A percentile compares a stretch with the other conserved stretches of the same genome.
These are phyloP conservation scores for Sebastes cheni DNA, from an alignment of 2,797 vertebrate genomes.

Conservation along the genomic window DNA sequence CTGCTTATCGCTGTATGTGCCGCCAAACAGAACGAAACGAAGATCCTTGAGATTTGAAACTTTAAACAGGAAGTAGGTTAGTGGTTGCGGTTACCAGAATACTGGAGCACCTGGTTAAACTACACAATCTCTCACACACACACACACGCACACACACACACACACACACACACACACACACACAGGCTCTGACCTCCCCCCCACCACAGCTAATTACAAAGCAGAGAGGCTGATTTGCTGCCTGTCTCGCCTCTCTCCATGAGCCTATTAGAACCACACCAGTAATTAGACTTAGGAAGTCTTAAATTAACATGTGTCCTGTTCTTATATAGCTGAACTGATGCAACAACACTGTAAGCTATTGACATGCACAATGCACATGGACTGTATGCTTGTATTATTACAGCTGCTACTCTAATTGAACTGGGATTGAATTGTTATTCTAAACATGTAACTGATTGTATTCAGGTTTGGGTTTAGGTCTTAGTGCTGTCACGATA, in stretches of 20 bases:
- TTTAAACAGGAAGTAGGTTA: conserved; percentile 18
- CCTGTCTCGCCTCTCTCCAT: not conserved
- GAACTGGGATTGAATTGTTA: not conserved
- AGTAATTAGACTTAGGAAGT: conserved; percentile 12
- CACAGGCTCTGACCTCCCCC: not conserved
- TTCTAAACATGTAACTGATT: not conserved
- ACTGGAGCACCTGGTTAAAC: conserved; percentile 24
- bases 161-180: not conserved
- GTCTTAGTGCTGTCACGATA: not conserved
- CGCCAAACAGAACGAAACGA: not conserved
- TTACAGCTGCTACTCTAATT: not conserved
- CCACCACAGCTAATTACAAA: conserved; percentile 32
- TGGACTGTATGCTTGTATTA: not conserved
- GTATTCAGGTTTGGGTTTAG: not conserved
- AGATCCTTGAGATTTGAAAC: not conserved
- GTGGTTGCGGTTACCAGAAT: conserved; percentile 11
- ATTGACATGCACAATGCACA: not conserved
- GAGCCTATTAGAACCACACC: conserved; percentile 11
- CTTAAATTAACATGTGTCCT: not conserved
- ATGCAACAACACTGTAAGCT: not conserved
- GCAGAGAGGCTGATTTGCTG: conserved; percentile 18
- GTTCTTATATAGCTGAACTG: not conserved
- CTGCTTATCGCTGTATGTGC: not conserved
- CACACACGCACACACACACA: not conserved
- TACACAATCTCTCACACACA: not conserved